Conservation (phyloP, 2,113 vertebrate species). For the Istiophorus platypterus region DNA sequence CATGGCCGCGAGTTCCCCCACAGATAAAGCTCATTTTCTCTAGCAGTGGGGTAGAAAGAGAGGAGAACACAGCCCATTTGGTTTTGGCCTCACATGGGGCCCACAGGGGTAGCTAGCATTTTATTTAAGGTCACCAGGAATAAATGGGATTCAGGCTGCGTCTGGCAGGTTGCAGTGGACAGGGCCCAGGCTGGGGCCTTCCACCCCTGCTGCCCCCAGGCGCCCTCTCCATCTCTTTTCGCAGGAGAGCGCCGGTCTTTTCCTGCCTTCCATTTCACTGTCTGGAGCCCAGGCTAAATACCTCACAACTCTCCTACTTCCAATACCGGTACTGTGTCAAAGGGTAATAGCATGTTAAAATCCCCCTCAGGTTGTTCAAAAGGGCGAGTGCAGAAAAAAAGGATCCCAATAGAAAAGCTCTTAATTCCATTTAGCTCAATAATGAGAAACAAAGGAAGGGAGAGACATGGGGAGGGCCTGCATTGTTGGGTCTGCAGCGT, state of each 20-base stretch:
- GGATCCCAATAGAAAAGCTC: slow-evolving; percentile 70
- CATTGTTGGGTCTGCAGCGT: slow-evolving; percentile 55
- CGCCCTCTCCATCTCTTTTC: slow-evolving; percentile 77
- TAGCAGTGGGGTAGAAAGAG: slow-evolving; percentile 84
- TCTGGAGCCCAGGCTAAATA: slow-evolving; percentile 75
- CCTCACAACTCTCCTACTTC: slow-evolving; percentile 74
- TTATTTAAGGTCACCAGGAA: slow-evolving; percentile 87
- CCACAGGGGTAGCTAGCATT: slow-evolving; percentile 84
- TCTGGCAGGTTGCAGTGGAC: slow-evolving; percentile 82
- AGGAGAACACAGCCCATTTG: slow-evolving; percentile 80
- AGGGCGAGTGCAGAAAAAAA: slow-evolving; percentile 62
- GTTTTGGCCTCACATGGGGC: slow-evolving; percentile 82
- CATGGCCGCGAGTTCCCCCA: slow-evolving; percentile 81
- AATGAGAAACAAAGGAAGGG: slow-evolving; percentile 73
- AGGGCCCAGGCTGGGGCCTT: slow-evolving; percentile 77
- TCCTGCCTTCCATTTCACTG: slow-evolving; percentile 77
- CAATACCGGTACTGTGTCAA: slow-evolving; percentile 76
- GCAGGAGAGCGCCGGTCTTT: slow-evolving; percentile 71
- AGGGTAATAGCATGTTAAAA: slow-evolving; percentile 85
- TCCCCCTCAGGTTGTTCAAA: slow-evolving; percentile 80
- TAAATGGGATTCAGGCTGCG: slow-evolving; percentile 85
- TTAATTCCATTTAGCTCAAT: slow-evolving; percentile 77
- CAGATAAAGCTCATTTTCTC: slow-evolving; percentile 86
- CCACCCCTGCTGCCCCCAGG: slow-evolving; percentile 77
- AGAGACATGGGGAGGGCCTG: slow-evolving; percentile 32